These are phyloP conservation scores for Lineus longissimus DNA, from an alignment of 1,140 invertebrate genomes.

Conservation along the genomic window DNA sequence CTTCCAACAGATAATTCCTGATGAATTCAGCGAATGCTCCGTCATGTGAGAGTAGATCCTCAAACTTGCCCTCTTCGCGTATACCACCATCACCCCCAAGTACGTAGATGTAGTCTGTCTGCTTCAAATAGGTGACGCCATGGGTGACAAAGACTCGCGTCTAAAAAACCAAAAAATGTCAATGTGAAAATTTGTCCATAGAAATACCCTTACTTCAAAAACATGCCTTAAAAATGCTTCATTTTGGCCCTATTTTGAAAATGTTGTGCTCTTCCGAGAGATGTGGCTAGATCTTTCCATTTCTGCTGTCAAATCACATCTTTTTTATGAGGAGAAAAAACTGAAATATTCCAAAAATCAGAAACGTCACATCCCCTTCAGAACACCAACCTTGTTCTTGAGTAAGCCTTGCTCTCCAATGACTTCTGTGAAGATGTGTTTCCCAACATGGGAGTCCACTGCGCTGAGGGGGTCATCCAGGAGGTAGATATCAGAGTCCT, in stretches of 20 bases:
- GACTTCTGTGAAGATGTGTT: constrained; percentile 36
- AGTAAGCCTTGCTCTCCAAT: constrained; percentile 57
- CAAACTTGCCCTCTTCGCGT: constrained; percentile 79
- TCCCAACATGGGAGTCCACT: constrained; percentile 48
- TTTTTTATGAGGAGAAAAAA: no score
- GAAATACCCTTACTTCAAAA: no score
- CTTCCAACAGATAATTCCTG: constrained; percentile 39
- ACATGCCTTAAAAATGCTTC: no score
- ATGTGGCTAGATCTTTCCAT: no score
- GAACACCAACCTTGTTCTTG: constrained; percentile 11
- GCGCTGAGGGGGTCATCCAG: constrained; percentile 54
- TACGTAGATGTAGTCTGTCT: constrained; percentile 83
- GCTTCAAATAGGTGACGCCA: constrained; percentile 80
- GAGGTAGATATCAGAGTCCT: constrained; percentile 36
- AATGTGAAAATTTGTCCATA: no score
- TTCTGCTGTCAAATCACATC: no score
- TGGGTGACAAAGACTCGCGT: constrained; percentile 85
- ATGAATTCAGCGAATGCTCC: constrained; percentile 47
- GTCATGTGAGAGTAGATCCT: constrained; percentile 58
- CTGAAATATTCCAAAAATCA: no score
- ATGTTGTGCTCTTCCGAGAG: no score
- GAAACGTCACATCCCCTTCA: no score
- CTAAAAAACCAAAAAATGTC: constrained; percentile 26
- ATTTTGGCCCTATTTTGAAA: no score
- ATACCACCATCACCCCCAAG: constrained; percentile 74